Evolutionary conservation across 2,797 vertebrate genomes (phyloP), one percentile per base, ranked within the genome.

Genomic region (Gambelia wislizenii): DNA sequence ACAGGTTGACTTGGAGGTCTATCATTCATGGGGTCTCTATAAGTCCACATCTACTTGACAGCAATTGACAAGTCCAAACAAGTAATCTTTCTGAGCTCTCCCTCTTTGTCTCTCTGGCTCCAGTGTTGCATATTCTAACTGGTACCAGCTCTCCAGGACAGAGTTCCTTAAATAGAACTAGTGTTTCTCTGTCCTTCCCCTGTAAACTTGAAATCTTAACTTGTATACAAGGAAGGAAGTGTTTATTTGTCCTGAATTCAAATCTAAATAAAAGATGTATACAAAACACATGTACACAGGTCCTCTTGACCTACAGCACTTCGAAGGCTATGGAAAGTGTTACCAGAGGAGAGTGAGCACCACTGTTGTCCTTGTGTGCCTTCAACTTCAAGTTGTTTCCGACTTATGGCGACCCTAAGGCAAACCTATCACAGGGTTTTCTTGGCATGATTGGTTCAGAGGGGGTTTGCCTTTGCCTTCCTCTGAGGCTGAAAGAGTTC

Each of bases 311-410:
- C 13, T 33, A 5, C 30, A 39, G 5, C 18, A 4, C 18, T 88
- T 33, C 59, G n/a, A 33, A 52, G 74, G 72, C 1, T 1, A 78
- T 13, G 84, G 67, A 30, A 90, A 44, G 30, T 33, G 90, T 85
- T 77, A 84, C 85, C 20, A 20, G 8, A 90, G 90, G 83, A 89
- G 18, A 33, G 6, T 18, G 16, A 49, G 9, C 44, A 67, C 80
- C 86, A 85, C 84, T 47, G 22, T n/a, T n/a, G n/a, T n/a, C n/a
- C n/a, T n/a, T n/a, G n/a, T n/a, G n/a, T n/a, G n/a, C n/a, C n/a
- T n/a, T n/a, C n/a, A n/a, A n/a, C n/a, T n/a, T n/a, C n/a, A n/a
- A n/a, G n/a, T n/a, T n/a, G n/a, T n/a, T n/a, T n/a, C n/a, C n/a
- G n/a, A n/a, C n/a, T n/a, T n/a, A n/a, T n/a, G n/a, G n/a, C n/a